phyloP scores from a whole-genome alignment of 2,113 vertebrate species.

The Sebastes schlegelii region DNA sequence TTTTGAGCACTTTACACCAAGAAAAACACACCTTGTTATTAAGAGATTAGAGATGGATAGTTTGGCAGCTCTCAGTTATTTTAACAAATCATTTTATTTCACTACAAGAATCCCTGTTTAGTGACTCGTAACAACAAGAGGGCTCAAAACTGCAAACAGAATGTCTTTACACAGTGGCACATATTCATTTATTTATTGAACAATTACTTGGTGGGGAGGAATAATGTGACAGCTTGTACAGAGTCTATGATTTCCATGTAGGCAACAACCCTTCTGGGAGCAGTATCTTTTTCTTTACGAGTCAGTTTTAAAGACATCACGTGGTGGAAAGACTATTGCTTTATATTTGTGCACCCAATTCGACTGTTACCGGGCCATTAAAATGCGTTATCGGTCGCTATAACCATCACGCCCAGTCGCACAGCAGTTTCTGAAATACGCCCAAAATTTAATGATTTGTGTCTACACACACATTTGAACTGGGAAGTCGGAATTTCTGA shows the following conservation, averaged over 20 bases:
- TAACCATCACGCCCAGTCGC: too few species aligned
- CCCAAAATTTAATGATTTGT: too few species aligned
- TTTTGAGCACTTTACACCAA: constrained; percentile 65
- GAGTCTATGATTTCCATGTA: constrained; percentile 66
- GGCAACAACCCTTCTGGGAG: constrained; percentile 65
- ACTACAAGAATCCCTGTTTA: constrained; percentile 17
- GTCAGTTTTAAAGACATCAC: constrained; percentile 20
- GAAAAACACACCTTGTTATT: constrained; percentile 6
- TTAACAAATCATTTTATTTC: constrained; percentile 32
- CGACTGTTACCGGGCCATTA: too few species aligned
- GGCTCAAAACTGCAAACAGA: constrained; percentile 71
- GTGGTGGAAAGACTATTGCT: constrained; percentile 13
- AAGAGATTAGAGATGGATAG: constrained; percentile 4
- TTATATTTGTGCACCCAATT: constrained; percentile 1
- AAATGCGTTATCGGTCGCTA: too few species aligned
- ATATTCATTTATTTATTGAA: constrained; percentile 85
- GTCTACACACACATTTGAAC: too few species aligned
- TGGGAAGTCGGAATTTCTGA: too few species aligned
- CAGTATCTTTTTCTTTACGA: constrained; percentile 65
- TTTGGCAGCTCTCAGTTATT: constrained; percentile 59
- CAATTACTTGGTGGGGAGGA: constrained; percentile 74
- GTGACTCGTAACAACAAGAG: constrained; percentile 10
- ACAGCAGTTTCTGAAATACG: too few species aligned
- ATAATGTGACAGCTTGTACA: constrained; percentile 78
- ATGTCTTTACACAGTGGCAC: constrained; percentile 70